These are phyloP conservation scores for Sprattus sprattus DNA, from an alignment of 2,113 vertebrate species.

Conservation along the genomic window DNA sequence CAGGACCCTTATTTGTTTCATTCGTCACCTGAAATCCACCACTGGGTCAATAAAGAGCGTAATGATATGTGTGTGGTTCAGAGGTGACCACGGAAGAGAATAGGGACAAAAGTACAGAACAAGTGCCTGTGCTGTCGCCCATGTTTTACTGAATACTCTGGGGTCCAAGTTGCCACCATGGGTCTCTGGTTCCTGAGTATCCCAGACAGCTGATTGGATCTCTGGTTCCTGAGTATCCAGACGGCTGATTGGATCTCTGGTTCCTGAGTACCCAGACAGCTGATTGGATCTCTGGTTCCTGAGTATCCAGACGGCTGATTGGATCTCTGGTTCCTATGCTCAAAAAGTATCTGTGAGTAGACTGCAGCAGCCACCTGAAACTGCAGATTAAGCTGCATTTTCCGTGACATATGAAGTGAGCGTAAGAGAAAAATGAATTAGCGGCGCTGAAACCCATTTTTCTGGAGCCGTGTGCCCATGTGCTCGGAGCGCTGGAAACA, in stretches of 20 bases:
- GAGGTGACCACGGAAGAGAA: neutral
- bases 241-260: no score
- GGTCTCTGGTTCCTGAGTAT: no score
- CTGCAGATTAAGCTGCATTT: neutral
- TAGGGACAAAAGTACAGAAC: neutral
- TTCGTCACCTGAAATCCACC: neutral
- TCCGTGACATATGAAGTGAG: constrained; percentile 12
- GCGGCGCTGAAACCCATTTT: neutral
- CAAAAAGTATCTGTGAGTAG: neutral
- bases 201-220: no score
- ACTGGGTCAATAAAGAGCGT: neutral
- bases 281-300: no score
- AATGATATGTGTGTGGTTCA: neutral
- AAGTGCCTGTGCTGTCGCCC: neutral
- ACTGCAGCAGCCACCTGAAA: neutral
- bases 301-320: neutral
- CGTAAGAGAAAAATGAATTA: neutral
- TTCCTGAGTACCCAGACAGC: no score
- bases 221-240: no score
- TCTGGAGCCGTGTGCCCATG: neutral
- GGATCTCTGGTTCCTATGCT: neutral
- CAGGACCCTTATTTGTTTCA: neutral
- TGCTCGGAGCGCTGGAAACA: constrained; percentile 37
- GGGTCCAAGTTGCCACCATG: neutral
- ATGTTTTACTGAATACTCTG: neutral